Conservation (phyloP, 1,140 invertebrate species). For the Trypoxylus dichotomus region DNA sequence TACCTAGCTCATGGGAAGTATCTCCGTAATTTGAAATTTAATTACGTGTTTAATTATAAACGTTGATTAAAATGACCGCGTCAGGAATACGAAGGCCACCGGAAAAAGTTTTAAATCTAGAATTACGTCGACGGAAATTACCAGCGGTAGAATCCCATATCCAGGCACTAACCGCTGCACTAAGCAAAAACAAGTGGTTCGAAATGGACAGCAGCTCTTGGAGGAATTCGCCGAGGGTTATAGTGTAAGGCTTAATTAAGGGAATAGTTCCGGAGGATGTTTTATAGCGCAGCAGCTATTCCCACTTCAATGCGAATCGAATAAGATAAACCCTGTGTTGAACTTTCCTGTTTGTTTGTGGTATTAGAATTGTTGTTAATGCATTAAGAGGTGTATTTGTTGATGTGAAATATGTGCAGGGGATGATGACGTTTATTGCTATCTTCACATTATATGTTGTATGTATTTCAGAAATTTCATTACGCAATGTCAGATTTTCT, state of each 20-base stretch:
- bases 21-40: background rate
- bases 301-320: background rate
- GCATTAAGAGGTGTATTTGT: background rate
- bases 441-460: too few relatives aligned
- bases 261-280: background rate
- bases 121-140: background rate
- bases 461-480: too few relatives aligned
- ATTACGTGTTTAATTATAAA: background rate
- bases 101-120: background rate
- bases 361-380: background rate
- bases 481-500: too few relatives aligned
- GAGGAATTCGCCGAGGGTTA: background rate
- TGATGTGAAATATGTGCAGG: background rate
- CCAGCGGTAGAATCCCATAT: background rate
- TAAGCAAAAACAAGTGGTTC: background rate
- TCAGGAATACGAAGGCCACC: background rate
- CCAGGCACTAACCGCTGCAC: background rate
- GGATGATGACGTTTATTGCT: background rate
- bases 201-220: background rate
- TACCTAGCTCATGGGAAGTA: background rate
- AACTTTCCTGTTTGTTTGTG: background rate
- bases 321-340: background rate
- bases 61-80: background rate
- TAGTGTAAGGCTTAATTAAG: background rate
- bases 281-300: background rate